A percentile compares a stretch with the other conserved stretches of the same genome.
These are phyloP conservation scores for Ara ararauna DNA, from an alignment of 2,797 vertebrate genomes.

Conservation along the genomic window DNA sequence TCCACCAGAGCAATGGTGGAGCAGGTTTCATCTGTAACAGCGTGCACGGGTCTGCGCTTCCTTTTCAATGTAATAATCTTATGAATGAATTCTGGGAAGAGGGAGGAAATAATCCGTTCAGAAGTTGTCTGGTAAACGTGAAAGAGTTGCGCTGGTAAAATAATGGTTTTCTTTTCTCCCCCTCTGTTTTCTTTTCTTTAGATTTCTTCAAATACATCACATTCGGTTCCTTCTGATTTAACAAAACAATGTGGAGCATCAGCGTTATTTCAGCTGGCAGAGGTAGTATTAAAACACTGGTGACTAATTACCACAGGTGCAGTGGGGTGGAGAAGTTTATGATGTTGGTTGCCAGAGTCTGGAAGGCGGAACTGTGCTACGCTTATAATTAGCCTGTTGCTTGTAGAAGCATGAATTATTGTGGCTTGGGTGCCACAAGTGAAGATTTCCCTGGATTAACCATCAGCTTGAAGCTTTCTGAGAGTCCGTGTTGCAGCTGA, in stretches of 20 bases:
- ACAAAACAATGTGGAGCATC: slow-evolving; percentile 82
- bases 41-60: neutral
- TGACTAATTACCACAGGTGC: slow-evolving; percentile 43
- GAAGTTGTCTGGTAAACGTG: neutral
- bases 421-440: neutral
- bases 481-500: neutral
- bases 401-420: slow-evolving; percentile 27
- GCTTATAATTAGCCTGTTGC: slow-evolving; percentile 48
- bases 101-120: neutral
- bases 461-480: neutral
- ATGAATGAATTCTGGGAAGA: neutral
- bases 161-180: neutral
- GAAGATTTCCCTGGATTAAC: slow-evolving; percentile 1
- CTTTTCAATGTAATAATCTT: neutral
- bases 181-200: slow-evolving; percentile 54
- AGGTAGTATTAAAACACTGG: slow-evolving; percentile 78
- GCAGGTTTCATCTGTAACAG: neutral
- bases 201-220: slow-evolving; percentile 84
- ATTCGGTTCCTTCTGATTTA: slow-evolving; percentile 79
- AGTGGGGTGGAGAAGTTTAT: slow-evolving; percentile 17
- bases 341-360: neutral
- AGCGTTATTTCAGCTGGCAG: slow-evolving; percentile 82
- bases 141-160: neutral
- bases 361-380: neutral
- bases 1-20: neutral